phyloP scores from a whole-genome alignment of 2,797 vertebrate genomes.

The Enoplosus armatus region DNA sequence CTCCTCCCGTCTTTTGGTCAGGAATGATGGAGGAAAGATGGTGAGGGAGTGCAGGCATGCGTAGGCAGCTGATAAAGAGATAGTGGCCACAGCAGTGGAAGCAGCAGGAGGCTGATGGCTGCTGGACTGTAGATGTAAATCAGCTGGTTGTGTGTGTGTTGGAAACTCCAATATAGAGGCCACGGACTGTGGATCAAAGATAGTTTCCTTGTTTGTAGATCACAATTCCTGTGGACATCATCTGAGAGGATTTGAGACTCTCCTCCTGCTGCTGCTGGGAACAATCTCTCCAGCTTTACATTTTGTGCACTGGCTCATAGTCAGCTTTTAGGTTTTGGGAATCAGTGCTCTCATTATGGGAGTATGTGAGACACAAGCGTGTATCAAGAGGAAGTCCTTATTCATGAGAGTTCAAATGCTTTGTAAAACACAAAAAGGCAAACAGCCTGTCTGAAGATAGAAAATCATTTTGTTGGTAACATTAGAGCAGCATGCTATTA shows the following conservation, averaged over 20 bases:
- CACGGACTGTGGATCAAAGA: conserved; percentile 62
- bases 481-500: neutral
- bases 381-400: neutral
- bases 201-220: conserved; percentile 47
- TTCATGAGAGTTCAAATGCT: neutral
- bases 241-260: neutral
- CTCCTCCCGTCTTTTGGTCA: conserved; percentile 63
- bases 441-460: neutral
- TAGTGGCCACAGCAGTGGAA: conserved; percentile 68
- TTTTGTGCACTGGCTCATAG: neutral
- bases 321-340: neutral
- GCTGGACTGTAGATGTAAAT: conserved; percentile 77
- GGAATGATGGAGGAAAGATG: conserved; percentile 66
- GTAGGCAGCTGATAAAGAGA: conserved; percentile 80
- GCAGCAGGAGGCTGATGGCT: conserved; percentile 78
- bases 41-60: conserved; percentile 79
- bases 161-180: conserved; percentile 26
- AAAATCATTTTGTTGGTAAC: neutral
- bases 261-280: conserved; percentile 25
- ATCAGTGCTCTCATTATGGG: neutral
- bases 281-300: conserved; percentile 11
- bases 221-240: conserved; percentile 44
- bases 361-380: neutral
- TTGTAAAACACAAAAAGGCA: neutral
- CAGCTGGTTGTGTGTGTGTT: conserved; percentile 35